These are phyloP conservation scores for Mercenaria mercenaria DNA, from an alignment of 1,140 invertebrate genomes.

Conservation along the genomic window DNA sequence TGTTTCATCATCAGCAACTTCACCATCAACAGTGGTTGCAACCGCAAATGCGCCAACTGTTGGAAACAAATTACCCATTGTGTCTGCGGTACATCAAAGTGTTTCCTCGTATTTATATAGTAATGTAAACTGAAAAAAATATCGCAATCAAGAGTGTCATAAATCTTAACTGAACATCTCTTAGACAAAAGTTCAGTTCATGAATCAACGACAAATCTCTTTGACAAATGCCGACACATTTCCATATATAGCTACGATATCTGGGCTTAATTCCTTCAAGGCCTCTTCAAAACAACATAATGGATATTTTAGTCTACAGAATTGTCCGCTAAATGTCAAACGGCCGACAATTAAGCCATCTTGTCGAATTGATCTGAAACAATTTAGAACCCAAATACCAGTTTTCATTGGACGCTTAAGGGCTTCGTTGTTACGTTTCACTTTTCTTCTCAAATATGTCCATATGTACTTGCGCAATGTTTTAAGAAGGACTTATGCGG, in stretches of 20 bases:
- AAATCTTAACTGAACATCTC: background rate
- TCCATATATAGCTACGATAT: slow-evolving; percentile 19
- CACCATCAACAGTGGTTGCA: too few relatives aligned
- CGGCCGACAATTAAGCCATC: background rate
- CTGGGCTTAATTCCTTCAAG: slow-evolving; percentile 14
- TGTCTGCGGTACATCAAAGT: too few relatives aligned
- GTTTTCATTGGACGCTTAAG: background rate
- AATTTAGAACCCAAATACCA: background rate
- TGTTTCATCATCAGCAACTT: too few relatives aligned
- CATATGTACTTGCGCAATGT: background rate
- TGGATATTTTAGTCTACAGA: slow-evolving; percentile 23
- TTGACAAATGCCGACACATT: background rate
- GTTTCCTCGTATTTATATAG: too few relatives aligned
- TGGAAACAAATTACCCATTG: too few relatives aligned
- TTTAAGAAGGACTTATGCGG: background rate
- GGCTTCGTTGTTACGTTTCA: background rate
- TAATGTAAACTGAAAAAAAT: background rate
- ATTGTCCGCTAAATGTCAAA: slow-evolving; percentile 19
- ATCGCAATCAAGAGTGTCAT: background rate
- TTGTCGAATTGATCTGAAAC: slow-evolving; percentile 16
- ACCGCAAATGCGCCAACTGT: too few relatives aligned
- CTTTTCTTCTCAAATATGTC: background rate
- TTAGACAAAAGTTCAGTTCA: background rate
- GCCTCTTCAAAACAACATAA: background rate
- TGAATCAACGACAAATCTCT: background rate